These are phyloP conservation scores for Cryptosula pallasiana DNA, from an alignment of 2,888 invertebrate genomes.

Conservation along the genomic window DNA sequence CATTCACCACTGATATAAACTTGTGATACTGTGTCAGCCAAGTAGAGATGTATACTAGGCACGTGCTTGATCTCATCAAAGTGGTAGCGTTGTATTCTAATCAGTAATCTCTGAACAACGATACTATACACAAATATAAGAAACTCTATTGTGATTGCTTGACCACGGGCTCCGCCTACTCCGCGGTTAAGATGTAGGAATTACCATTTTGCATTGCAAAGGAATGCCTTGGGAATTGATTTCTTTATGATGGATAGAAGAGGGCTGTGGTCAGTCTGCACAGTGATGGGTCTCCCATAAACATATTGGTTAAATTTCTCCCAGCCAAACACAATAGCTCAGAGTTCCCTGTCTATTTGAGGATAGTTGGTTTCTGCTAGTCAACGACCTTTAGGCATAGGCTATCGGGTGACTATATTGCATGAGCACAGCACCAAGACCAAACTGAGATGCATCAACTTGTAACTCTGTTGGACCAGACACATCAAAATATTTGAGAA, in stretches of 20 bases:
- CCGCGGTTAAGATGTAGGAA: no score
- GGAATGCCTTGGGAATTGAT: constrained; percentile 24
- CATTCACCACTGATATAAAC: constrained; percentile 25
- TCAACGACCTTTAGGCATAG: not conserved
- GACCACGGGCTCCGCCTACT: no score
- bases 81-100: constrained; percentile 28
- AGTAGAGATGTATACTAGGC: constrained; percentile 30
- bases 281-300: constrained; percentile 27
- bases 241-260: constrained; percentile 28
- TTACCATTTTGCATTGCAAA: no score
- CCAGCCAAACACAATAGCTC: constrained; percentile 4
- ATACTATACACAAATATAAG: no score
- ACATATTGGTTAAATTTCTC: constrained; percentile 29
- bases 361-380: not conserved
- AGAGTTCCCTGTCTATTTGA: constrained; percentile 4
- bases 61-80: constrained; percentile 26
- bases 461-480: not conserved
- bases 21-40: constrained; percentile 32
- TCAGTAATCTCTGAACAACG: constrained; percentile 27
- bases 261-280: constrained; percentile 31
- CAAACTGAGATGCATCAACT: constrained; percentile 11
- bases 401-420: constrained; percentile 8
- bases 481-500: not conserved
- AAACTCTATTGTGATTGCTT: no score
- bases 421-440: constrained; percentile 17